phyloP scores from a whole-genome alignment of 2,888 invertebrate genomes.

The Drosophila fungiperda region DNA sequence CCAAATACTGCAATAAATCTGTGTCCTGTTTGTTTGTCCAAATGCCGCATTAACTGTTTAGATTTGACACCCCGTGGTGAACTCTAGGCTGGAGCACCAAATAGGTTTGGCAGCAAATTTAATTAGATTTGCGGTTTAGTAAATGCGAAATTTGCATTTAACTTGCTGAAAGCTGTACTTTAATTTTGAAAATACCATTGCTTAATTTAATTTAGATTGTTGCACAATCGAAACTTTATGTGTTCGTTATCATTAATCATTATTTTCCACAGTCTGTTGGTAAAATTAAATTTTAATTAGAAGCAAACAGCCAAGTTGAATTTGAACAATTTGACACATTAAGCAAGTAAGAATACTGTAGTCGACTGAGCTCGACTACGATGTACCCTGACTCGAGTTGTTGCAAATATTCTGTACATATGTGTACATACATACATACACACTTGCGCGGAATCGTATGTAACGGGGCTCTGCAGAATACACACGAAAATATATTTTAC shows the following conservation, averaged over 20 bases:
- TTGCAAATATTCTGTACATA: too few species aligned
- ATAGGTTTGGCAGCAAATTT: constrained; percentile 42
- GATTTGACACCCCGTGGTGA: constrained; percentile 26
- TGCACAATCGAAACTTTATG: not conserved
- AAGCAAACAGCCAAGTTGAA: not conserved
- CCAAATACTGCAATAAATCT: constrained; percentile 38
- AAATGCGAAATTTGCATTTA: constrained; percentile 18
- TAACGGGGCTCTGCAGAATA: too few species aligned
- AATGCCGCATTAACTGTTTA: constrained; percentile 51
- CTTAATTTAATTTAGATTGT: constrained; percentile 15
- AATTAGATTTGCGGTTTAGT: constrained; percentile 50
- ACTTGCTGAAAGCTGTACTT: constrained; percentile 16
- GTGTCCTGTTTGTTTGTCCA: constrained; percentile 37
- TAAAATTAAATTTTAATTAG: not conserved
- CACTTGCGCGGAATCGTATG: too few species aligned
- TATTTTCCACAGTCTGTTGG: not conserved
- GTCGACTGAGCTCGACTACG: too few species aligned
- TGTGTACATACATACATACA: too few species aligned
- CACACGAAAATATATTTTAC: too few species aligned
- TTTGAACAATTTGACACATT: constrained; percentile 14
- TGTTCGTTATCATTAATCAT: not conserved
- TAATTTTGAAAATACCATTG: constrained; percentile 2
- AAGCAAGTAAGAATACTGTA: not conserved
- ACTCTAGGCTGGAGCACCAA: constrained; percentile 8
- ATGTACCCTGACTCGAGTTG: too few species aligned